These are phyloP conservation scores for Dryococelus australis DNA, from an alignment of 2,888 invertebrate species.

Conservation along the genomic window DNA sequence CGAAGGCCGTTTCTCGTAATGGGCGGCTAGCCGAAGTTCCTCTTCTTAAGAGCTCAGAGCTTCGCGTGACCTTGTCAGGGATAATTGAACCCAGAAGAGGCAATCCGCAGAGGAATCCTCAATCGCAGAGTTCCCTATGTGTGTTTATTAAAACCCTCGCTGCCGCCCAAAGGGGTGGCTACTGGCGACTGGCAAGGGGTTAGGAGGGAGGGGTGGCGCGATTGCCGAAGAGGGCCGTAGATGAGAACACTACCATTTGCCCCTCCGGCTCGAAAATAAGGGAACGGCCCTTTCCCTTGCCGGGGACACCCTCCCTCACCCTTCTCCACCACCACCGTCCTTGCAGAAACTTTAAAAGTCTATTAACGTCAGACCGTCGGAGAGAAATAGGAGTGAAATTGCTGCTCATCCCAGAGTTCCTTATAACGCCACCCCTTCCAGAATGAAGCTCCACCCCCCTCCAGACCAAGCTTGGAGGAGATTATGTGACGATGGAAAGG, in stretches of 20 bases:
- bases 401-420: conserved; percentile 32
- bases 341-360: conserved; percentile 37
- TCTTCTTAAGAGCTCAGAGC: background rate
- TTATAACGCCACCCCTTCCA: conserved; percentile 13
- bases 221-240: background rate
- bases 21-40: background rate
- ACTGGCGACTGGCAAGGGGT: background rate
- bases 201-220: background rate
- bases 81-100: conserved; percentile 16
- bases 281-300: background rate
- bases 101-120: background rate
- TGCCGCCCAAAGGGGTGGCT: background rate
- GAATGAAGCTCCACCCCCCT: background rate
- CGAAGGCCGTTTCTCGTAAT: background rate
- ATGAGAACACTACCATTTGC: background rate
- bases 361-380: conserved; percentile 35
- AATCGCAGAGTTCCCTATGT: background rate
- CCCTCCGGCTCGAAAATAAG: background rate
- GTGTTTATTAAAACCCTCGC: conserved; percentile 9
- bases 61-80: background rate
- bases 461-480: background rate
- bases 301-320: background rate
- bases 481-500: background rate
- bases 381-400: conserved; percentile 37
- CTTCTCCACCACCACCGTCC: background rate